A percentile compares a stretch with the other conserved stretches of the same genome.
Conservation (phyloP, 2,888 invertebrate genomes). For the Lepidocyrtoides sp. region DNA sequence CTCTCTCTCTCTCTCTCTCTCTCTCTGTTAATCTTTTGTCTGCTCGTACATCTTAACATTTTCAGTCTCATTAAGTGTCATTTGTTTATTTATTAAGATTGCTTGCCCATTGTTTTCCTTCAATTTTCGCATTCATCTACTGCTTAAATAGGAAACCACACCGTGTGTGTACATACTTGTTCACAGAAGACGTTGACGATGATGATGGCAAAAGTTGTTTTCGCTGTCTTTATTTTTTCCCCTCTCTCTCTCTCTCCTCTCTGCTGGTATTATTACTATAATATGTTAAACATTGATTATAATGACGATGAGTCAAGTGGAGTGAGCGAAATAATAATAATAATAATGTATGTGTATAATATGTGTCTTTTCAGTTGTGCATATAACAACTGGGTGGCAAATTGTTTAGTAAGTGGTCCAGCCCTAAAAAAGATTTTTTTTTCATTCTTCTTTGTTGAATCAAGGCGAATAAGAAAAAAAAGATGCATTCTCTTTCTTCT, state of each 20-base stretch:
- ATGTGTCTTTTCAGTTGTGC: conserved; percentile 38
- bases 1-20: background rate
- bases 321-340: conserved; percentile 62
- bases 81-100: conserved; percentile 81
- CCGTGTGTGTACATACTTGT: background rate
- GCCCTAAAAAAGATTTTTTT: conserved; percentile 68
- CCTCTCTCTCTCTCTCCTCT: background rate
- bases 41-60: conserved; percentile 56
- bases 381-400: conserved; percentile 79
- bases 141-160: conserved; percentile 51
- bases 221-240: background rate
- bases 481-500: background rate
- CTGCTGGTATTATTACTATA: conserved; percentile 6
- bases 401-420: conserved; percentile 79
- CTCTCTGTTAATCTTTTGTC: conserved; percentile 23
- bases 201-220: conserved; percentile 56
- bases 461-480: no score
- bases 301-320: conserved; percentile 60
- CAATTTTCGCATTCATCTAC: conserved; percentile 47
- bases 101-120: conserved; percentile 76
- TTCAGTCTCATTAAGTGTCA: conserved; percentile 80
- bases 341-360: conserved; percentile 21
- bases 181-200: conserved; percentile 9
- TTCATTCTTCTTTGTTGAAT: conserved; percentile 13
- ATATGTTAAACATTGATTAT: background rate